A percentile compares a stretch with the other conserved stretches of the same genome.
These are phyloP conservation scores for Lepus europaeus DNA, from an alignment of 2,113 vertebrate species.

Conservation along the genomic window DNA sequence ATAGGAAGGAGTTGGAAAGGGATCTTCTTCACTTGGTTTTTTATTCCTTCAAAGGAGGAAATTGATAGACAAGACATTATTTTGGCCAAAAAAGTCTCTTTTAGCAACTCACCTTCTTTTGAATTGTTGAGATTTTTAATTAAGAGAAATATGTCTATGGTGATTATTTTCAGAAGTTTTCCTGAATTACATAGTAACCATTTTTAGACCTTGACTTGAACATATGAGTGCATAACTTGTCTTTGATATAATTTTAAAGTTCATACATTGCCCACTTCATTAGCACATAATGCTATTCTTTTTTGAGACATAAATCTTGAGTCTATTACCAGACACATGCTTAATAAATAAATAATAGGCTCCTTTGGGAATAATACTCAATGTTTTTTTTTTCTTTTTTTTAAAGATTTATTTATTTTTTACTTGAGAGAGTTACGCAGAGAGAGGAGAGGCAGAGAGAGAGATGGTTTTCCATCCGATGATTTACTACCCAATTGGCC, in stretches of 20 bases:
- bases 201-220: not conserved
- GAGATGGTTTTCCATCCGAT: too few species aligned
- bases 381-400: too few species aligned
- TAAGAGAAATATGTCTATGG: not conserved
- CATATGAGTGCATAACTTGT: not conserved
- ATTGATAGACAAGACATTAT: not conserved
- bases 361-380: not conserved
- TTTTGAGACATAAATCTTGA: not conserved
- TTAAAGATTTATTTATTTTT: too few species aligned
- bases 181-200: not conserved
- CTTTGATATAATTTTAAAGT: not conserved
- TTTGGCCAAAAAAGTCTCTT: not conserved
- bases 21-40: not conserved
- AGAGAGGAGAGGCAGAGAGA: too few species aligned
- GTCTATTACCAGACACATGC: not conserved
- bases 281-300: not conserved
- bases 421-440: too few species aligned
- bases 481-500: too few species aligned
- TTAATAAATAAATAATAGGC: not conserved
- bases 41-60: slow-evolving; percentile 21
- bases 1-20: not conserved
- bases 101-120: not conserved
- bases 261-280: not conserved
- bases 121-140: slow-evolving; percentile 1
- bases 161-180: not conserved